Conservation (phyloP, 2,113 vertebrate species). For the Hystrix cristata region DNA sequence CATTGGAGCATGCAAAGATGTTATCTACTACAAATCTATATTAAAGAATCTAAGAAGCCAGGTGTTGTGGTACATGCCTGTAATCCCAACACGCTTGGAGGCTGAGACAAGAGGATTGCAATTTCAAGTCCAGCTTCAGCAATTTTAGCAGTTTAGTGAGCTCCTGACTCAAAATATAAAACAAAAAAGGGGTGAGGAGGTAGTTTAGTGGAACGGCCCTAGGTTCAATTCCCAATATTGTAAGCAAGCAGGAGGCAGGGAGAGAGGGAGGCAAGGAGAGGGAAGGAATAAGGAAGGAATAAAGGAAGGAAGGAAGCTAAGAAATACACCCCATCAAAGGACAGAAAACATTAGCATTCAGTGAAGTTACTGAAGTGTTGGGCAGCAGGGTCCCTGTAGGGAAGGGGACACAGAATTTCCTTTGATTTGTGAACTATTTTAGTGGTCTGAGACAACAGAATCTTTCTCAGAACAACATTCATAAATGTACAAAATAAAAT, state of each 20-base stretch:
- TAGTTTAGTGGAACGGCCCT: background rate
- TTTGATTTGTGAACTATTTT: background rate
- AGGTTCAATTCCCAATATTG: background rate
- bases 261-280: background rate
- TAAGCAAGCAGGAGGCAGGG: background rate
- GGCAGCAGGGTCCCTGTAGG: background rate
- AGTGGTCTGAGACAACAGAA: background rate
- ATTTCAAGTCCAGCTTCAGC: background rate
- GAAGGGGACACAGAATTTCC: background rate
- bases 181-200: background rate
- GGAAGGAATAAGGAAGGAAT: background rate
- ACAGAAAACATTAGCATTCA: background rate
- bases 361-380: background rate
- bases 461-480: background rate
- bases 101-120: background rate
- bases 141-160: background rate
- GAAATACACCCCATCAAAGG: background rate
- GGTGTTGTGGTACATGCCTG: background rate
- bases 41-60: background rate
- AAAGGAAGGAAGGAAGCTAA: background rate
- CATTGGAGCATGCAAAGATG: background rate
- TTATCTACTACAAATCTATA: background rate
- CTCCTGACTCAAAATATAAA: background rate
- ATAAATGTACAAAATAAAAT: background rate
- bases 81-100: background rate